Evolutionary conservation across 1,140 invertebrate genomes (phyloP).

Genomic region (Globodera rostochiensis): DNA sequence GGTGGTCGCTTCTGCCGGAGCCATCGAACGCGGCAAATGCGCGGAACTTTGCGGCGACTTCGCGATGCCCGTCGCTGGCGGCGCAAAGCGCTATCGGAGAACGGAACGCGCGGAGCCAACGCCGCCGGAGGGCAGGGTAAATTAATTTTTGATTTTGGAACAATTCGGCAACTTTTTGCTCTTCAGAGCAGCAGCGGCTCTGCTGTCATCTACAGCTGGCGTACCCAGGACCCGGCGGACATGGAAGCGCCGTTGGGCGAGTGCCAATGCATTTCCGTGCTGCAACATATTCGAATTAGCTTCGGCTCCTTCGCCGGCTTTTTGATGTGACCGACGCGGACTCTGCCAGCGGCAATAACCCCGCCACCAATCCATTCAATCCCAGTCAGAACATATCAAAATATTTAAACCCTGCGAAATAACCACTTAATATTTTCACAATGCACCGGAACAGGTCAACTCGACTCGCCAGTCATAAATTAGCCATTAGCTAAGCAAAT

Average conservation of each 20-base stretch:
- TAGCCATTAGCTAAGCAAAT: too few relatives aligned
- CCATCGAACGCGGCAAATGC: slow-evolving; percentile 48
- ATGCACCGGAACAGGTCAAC: too few relatives aligned
- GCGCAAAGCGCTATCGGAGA: background rate
- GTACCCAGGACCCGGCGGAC: slow-evolving; percentile 32
- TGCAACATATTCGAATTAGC: slow-evolving; percentile 38
- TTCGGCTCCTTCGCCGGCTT: slow-evolving; percentile 51
- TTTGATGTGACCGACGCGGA: slow-evolving; percentile 20
- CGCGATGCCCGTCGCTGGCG: background rate
- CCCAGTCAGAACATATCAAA: background rate
- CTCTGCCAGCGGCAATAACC: too few relatives aligned
- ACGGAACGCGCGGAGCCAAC: background rate
- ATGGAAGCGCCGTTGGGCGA: slow-evolving; percentile 38
- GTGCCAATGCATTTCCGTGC: slow-evolving; percentile 46
- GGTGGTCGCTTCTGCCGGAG: slow-evolving; percentile 29
- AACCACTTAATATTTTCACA: too few relatives aligned
- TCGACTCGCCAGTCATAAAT: too few relatives aligned
- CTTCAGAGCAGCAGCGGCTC: background rate
- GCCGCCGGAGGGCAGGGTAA: background rate
- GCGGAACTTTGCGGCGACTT: slow-evolving; percentile 30
- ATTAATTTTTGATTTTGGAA: background rate
- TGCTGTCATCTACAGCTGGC: slow-evolving; percentile 46
- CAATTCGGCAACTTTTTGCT: slow-evolving; percentile 4
- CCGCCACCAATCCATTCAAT: too few relatives aligned
- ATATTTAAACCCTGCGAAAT: too few relatives aligned